Evolutionary conservation across 2,888 invertebrate genomes (phyloP).

Genomic region (Meandrusa payeni): DNA sequence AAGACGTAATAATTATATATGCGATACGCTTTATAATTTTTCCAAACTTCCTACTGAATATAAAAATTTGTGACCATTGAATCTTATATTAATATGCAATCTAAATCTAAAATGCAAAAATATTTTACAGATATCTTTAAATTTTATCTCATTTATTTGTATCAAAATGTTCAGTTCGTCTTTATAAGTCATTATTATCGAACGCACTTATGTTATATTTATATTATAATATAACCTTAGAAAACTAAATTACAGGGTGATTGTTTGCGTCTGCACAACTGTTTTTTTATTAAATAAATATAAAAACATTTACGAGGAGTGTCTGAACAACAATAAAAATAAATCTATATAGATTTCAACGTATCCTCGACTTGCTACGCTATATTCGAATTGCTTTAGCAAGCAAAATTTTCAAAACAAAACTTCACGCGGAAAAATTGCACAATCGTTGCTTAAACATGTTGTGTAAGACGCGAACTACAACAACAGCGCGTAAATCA

Average conservation of each 20-base stretch:
- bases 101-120: no score
- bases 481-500: constrained; percentile 31
- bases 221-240: constrained; percentile 15
- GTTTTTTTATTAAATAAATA: no score
- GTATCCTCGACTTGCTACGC: no score
- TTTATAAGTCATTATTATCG: constrained; percentile 18
- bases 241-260: constrained; percentile 10
- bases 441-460: constrained; percentile 39
- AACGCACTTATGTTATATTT: constrained; percentile 20
- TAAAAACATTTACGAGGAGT: no score
- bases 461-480: constrained; percentile 36
- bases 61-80: no score
- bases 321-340: no score
- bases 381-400: constrained; percentile 26
- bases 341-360: no score
- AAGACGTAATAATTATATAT: no score
- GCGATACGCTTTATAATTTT: no score
- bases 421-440: constrained; percentile 39
- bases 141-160: not conserved
- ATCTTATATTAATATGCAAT: no score
- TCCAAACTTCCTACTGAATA: no score
- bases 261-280: constrained; percentile 17
- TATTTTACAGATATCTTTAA: no score
- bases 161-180: constrained; percentile 20
- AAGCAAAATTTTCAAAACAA: constrained; percentile 44